These are phyloP conservation scores for Drosophila barbarae DNA, from an alignment of 2,888 invertebrate genomes.

Conservation along the genomic window DNA sequence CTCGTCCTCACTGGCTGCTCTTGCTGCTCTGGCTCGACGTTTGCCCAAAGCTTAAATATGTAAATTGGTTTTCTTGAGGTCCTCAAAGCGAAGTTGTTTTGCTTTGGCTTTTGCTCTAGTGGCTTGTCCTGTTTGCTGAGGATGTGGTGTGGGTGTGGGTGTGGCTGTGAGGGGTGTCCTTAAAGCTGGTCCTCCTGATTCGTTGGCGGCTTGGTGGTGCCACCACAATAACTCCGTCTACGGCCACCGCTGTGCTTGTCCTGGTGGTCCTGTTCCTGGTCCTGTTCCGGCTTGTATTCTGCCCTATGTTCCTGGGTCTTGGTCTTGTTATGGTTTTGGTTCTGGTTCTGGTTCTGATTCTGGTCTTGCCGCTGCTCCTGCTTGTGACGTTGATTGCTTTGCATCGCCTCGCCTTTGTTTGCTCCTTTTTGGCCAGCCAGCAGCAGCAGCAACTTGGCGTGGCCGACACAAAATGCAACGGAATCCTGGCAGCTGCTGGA, in stretches of 20 bases:
- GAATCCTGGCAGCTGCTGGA: constrained; percentile 25
- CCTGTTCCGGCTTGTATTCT: constrained; percentile 6
- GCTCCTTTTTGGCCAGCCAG: constrained; percentile 24
- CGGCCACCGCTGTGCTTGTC: constrained; percentile 23
- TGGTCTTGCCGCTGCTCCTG: constrained; percentile 49
- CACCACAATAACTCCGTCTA: constrained; percentile 42
- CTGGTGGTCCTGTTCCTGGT: constrained; percentile 22
- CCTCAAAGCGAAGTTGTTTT: constrained; percentile 38
- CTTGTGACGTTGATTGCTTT: constrained; percentile 69
- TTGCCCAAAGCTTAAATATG: constrained; percentile 63
- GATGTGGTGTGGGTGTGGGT: constrained; percentile 4
- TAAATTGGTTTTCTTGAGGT: constrained; percentile 64
- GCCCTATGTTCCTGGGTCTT: background rate
- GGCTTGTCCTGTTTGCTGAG: constrained; percentile 17
- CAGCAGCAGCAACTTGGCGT: constrained; percentile 29
- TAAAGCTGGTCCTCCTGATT: constrained; percentile 30
- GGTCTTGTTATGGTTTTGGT: constrained; percentile 19
- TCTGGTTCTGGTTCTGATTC: constrained; percentile 3
- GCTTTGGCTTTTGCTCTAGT: constrained; percentile 23
- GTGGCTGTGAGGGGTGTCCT: background rate
- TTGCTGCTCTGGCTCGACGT: constrained; percentile 18
- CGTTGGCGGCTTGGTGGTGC: constrained; percentile 24
- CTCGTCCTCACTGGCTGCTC: background rate
- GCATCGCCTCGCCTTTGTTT: constrained; percentile 63
- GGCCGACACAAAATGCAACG: constrained; percentile 36